Evolutionary conservation across 1,140 invertebrate genomes (phyloP), one percentile per base, ranked within the genome.

Genomic region (Aphelenchoides avenae): DNA sequence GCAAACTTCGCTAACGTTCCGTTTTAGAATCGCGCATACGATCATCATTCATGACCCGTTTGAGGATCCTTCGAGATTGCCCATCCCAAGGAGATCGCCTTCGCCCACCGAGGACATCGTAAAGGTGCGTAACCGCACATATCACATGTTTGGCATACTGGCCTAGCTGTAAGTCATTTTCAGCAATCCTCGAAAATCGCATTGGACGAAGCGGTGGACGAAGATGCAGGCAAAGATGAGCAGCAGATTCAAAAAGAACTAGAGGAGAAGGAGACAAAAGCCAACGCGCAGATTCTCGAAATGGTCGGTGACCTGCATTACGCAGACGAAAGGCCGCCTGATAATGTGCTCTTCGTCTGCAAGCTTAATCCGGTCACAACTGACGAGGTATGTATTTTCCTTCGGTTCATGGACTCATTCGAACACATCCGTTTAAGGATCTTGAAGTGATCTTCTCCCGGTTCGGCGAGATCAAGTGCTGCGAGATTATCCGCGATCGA

Each of bases 321-420:
- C 81, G 91, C 88, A 36, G 93, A 99, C 39, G 88, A 95, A 75
- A 90, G 89, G 20, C 95, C 95, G 0, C 92, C 93, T 6, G 95
- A 99, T 81, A 98, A 98, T 83, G 91, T 99, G 9, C 79, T 99
- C 0, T 99, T 99, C 81, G 89, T 99, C 5, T 99, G 95, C 80
- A 99, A 99, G 82, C 80, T 99, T n/a, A 99, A 99, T 83, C 92
- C 94, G 26, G 91, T 98, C 0, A 99, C 95, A 3, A 91, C 85
- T 31, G 92, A 95, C 78, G 92, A 97, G 66, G 57, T 60, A 24
- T 92, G 34, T 13, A 36, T 36, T 36, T 36, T 36, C 18, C 18
- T 36, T 36, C 13, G 13, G 18, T 36, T 36, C 34, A 13, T 36
- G 13, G 34, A n/a, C 34, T 18, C n/a, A n/a, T 26, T 22, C 20